phyloP scores from a whole-genome alignment of 2,888 invertebrate species.

The Trichogramma dendrolimi region DNA sequence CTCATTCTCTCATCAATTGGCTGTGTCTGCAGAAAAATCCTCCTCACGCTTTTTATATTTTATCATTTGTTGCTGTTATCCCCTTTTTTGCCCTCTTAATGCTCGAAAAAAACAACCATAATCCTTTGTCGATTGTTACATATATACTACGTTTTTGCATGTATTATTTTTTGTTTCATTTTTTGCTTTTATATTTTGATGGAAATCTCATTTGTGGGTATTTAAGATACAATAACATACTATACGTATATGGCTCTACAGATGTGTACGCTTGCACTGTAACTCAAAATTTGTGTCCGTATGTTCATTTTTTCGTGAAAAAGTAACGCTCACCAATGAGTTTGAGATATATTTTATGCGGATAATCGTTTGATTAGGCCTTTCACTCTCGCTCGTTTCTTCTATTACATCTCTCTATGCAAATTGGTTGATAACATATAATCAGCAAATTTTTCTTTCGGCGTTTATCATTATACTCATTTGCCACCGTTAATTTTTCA shows the following conservation, averaged over 20 bases:
- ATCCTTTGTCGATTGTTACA: conserved; percentile 47
- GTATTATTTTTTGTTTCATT: conserved; percentile 14
- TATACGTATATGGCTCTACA: conserved; percentile 53
- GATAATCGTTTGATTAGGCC: too few relatives aligned
- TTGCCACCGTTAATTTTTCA: conserved; percentile 12
- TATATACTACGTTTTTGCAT: conserved; percentile 44
- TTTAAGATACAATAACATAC: conserved; percentile 42
- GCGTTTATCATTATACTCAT: background rate
- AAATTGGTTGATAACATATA: background rate
- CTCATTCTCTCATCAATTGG: conserved; percentile 17
- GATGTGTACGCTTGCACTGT: conserved; percentile 52
- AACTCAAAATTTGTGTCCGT: conserved; percentile 50
- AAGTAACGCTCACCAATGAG: too few relatives aligned
- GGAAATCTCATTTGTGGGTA: conserved; percentile 16
- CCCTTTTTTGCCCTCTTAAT: conserved; percentile 28
- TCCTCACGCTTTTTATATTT: conserved; percentile 32
- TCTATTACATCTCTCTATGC: too few relatives aligned
- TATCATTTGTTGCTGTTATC: conserved; percentile 14
- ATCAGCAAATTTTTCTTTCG: background rate
- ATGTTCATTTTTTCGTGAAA: too few relatives aligned
- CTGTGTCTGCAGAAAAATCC: conserved; percentile 27
- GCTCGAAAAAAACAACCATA: conserved; percentile 47
- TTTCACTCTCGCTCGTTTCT: too few relatives aligned
- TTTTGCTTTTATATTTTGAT: conserved; percentile 19
- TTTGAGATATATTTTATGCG: too few relatives aligned